These are phyloP conservation scores for Equus przewalskii DNA, from an alignment of 2,113 vertebrate species.

Conservation along the genomic window DNA sequence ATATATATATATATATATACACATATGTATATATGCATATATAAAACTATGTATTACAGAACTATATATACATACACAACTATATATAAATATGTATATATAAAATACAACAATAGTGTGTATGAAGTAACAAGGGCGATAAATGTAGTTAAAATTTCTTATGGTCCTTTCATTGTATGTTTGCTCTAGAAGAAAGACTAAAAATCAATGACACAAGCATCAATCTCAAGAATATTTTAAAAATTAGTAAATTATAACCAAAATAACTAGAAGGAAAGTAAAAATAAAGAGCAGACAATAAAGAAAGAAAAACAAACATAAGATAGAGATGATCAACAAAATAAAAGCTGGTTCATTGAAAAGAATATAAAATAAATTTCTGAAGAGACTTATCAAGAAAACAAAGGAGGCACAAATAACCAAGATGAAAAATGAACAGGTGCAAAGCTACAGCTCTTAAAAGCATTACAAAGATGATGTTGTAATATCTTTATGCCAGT, in stretches of 20 bases:
- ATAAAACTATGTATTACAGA: neutral
- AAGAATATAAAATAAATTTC: conserved; percentile 28
- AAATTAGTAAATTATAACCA: neutral
- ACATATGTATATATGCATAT: neutral
- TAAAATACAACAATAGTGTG: neutral
- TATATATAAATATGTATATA: too few relatives aligned
- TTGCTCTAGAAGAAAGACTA: neutral
- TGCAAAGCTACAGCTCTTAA: neutral
- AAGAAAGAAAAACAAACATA: neutral
- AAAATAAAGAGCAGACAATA: neutral
- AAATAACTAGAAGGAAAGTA: neutral
- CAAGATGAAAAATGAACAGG: neutral
- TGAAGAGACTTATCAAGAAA: neutral
- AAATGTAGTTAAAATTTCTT: neutral
- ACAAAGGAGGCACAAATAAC: neutral
- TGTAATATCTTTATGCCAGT: neutral
- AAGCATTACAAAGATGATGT: neutral
- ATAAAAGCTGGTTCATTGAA: neutral
- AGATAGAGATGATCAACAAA: neutral
- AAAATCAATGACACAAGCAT: neutral
- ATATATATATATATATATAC: too few relatives aligned
- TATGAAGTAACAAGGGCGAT: neutral
- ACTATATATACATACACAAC: too few relatives aligned
- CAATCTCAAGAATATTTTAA: neutral
- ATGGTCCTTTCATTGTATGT: neutral